Evolutionary conservation across 1,140 invertebrate species (phyloP).

Genomic region (Lucilia cuprina): DNA sequence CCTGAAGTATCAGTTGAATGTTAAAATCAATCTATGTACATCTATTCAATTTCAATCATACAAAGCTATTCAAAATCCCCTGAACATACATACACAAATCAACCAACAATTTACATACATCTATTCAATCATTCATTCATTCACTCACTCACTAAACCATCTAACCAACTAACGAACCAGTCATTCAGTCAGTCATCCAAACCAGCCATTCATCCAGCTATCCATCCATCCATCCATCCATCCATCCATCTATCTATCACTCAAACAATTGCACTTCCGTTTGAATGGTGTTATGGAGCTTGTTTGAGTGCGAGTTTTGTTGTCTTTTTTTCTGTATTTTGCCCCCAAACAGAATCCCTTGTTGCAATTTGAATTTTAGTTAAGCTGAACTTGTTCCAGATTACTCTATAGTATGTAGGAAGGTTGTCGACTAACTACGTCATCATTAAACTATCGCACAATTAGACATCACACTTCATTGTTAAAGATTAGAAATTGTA

Average conservation of each 20-base stretch:
- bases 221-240: background rate
- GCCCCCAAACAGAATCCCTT: background rate
- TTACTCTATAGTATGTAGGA: background rate
- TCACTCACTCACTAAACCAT: background rate
- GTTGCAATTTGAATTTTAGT: background rate
- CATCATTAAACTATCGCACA: slow-evolving; percentile 29
- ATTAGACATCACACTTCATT: slow-evolving; percentile 10
- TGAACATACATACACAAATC: background rate
- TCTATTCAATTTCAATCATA: background rate
- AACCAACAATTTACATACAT: background rate
- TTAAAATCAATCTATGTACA: slow-evolving; percentile 17
- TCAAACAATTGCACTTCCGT: slow-evolving; percentile 29
- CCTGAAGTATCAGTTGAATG: background rate
- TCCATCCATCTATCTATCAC: slow-evolving; percentile 13
- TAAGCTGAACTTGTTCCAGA: background rate
- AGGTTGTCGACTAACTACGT: background rate
- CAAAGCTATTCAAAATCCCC: background rate
- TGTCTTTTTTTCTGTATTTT: background rate
- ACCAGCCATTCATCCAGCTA: background rate
- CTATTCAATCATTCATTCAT: background rate
- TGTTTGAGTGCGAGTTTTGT: background rate
- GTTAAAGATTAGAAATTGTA: background rate
- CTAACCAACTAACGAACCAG: background rate
- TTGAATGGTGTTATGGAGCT: slow-evolving; percentile 29
- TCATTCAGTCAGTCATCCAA: too few species aligned